Base-by-base conservation (phyloP, 2,888 invertebrate species). In the Biston betularia region DNA sequence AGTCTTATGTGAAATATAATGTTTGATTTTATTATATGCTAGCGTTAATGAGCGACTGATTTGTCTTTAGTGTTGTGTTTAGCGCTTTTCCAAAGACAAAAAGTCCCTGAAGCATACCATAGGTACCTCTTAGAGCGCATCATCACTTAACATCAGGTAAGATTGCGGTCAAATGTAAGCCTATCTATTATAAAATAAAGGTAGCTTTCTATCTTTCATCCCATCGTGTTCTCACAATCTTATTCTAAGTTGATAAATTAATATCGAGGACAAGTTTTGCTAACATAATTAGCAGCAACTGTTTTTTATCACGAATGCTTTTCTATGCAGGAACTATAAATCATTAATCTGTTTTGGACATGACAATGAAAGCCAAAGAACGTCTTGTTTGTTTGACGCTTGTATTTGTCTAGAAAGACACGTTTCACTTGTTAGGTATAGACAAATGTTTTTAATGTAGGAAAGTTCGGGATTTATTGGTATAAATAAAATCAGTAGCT, bases 281-380 rank as follows among this genome's bases (percentile, higher is more conserved):
- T 46, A 15, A 11, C 10, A 6, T 12, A 24, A 11, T 9, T 10
- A 62, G 63, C 62, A 69, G 65, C 69, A 69, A 65, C 60, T 57
- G n/a, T 46, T 44, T 56, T 62, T 66, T 67, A 59, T 65, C 63
- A 44, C 63, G 57, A 61, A 0, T 38, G 38, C 24, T 24, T 24
- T 65, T 69, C 62, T 63, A 62, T 64, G 63, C 61, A 68, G 59
- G 59, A 42, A 15, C 50, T 48, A 58, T 70, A 71, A 73, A 69
- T 69, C 63, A 65, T 59, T 54, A 55, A 48, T 53, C 38, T 57
- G 59, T 46, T 66, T 68, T 66, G 54, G 44, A 34, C 48, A 57
- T 24, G 69, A 70, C 69, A 71, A 62, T 57, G 62, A 70, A 69
- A 60, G 50, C 66, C 63, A 60, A 69, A 49, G 68, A 63, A 69